Base-by-base conservation (phyloP, 2,113 vertebrate genomes). In the Grallaria varia region DNA sequence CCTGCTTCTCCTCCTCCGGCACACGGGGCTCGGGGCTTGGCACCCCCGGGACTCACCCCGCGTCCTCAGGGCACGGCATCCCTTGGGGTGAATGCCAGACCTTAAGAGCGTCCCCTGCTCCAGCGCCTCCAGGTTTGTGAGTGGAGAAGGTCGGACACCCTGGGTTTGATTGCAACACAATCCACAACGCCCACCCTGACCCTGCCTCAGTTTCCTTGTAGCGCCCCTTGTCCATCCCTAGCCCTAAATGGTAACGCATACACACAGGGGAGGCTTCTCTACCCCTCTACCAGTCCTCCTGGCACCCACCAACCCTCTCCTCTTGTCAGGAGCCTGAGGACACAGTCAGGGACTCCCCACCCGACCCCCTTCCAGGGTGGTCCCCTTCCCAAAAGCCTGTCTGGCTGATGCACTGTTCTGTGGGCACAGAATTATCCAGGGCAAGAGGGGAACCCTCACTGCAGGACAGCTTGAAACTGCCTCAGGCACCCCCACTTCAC, bases 401-500 rank as follows among this genome's bases (percentile, higher is more conserved):
- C 66, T 5, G 4, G 6, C 21, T 64, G 33, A 74, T 39, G 49
- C 6, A 8, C 49, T 0, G 0, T 45, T 58, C 67, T 53, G 19
- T 13, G 39, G 47, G 49, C 33, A 75, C 68, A 33, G 44, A 6
- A 14, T 50, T 58, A 39, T 14, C 35, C 2, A 23, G 25, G 50
- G 25, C 25, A 52, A 52, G 50, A 52, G 40, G n/a, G n/a, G 31
- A 56, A 5, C 64, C 6, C n/a, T 67, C 3, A 0, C 25, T 2
- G 1, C n/a, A 42, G 66, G 62, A 64, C 52, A 67, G 39, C 31
- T 37, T 5, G 0, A 25, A 37, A 56, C 1, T 1, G 22, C 21
- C 16, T 25, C 0, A 0, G 14, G 12, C 49, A 60, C 63, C 30
- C 9, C 8, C 12, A 39, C 13, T 8, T 55, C 20, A 0, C n/a